Conservation (phyloP, 2,888 invertebrate species). For the Nebria brevicollis region DNA sequence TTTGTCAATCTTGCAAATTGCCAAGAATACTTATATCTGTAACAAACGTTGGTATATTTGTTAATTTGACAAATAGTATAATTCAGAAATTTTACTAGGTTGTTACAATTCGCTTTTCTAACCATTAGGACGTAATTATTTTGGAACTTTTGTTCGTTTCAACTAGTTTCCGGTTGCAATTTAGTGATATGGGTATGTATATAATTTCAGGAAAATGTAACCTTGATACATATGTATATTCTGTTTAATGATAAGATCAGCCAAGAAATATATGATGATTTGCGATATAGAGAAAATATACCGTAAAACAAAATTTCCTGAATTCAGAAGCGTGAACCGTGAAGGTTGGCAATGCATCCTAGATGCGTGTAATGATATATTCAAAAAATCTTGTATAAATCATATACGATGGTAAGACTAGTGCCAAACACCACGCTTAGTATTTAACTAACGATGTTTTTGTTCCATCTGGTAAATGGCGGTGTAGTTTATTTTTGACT, state of each 20-base stretch:
- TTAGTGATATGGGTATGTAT: not conserved
- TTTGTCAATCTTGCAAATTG: no score
- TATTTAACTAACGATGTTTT: conserved; percentile 44
- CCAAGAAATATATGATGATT: conserved; percentile 36
- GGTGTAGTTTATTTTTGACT: conserved; percentile 44
- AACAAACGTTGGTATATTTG: no score
- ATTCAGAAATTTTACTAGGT: not conserved
- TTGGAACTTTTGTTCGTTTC: not conserved
- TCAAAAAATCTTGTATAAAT: conserved; percentile 40
- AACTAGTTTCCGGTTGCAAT: no score
- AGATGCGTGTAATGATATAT: conserved; percentile 46
- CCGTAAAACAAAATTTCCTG: conserved; percentile 39
- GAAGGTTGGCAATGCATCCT: conserved; percentile 44
- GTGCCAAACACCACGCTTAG: conserved; percentile 24
- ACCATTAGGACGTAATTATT: not conserved
- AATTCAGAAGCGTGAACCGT: conserved; percentile 43
- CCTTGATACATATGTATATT: conserved; percentile 4
- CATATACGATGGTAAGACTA: conserved; percentile 23
- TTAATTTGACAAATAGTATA: no score
- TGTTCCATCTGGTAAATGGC: conserved; percentile 41
- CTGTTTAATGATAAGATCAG: conserved; percentile 29
- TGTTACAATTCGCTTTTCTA: not conserved
- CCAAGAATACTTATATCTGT: no score
- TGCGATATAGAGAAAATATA: not conserved
- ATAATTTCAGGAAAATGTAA: not conserved